Base-by-base conservation (phyloP, 2,797 vertebrate species). In the Centroberyx gerrardi region DNA sequence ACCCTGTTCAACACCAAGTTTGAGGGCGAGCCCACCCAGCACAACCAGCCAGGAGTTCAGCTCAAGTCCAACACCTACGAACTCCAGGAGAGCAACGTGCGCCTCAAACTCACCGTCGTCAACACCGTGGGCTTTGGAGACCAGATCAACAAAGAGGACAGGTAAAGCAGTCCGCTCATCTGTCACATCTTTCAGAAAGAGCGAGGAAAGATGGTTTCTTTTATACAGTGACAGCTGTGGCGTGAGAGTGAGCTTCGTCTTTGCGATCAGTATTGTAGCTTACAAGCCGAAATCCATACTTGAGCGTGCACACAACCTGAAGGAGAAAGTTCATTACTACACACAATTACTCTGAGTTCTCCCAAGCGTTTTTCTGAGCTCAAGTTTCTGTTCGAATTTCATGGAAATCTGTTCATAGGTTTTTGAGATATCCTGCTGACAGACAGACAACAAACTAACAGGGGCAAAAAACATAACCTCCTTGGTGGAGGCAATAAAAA, bases 1-100 rank as follows among this genome's bases (percentile, higher is more conserved):
- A 99, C 98, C 0, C 93, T 99, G 91, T 99, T 99, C 93, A 99
- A 99, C 91, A 99, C 98, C 89, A 99, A 97, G 92, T 99, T 99
- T 67, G 97, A 99, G 90, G 96, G 96, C 2, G 97, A 99, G 59
- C 96, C 98, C 49, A 96, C 96, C 1, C 97, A 97, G 87, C 98
- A 99, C 92, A 97, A 96, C 42, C 97, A 98, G 89, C 97, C 98
- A 0, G 97, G 98, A 2, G 97, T 99, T 51, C 97, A 98, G 78
- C 96, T 99, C 75, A 97, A 95, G 77, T 98, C 98, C 87, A 97
- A 94, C 87, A 98, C 97, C 53, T 99, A 98, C 0, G 97, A 99
- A 83, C 96, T 99, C 64, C 97, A 98, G 85, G 98, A 99, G 92
- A 99, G 98, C 90, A 99, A 97, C 0, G 97, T 99, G 74, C 96